Evolutionary conservation across 2,888 invertebrate genomes (phyloP), one percentile per base, ranked within the genome.

Genomic region (Slavum lentiscoides): DNA sequence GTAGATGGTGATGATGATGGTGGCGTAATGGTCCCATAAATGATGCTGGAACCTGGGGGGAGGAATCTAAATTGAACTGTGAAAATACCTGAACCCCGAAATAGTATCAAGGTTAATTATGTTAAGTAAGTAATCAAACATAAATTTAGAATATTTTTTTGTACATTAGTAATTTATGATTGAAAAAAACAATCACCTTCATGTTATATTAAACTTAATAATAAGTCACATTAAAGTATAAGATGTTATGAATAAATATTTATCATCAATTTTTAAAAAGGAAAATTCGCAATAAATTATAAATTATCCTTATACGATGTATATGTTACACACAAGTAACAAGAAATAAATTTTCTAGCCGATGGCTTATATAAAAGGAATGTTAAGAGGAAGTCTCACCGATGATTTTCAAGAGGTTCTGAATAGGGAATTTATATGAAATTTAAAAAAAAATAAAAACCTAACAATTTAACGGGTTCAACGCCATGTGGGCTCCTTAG

Each of bases 61-160:
- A 80, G 64, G 62, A 64, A 70, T 70, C 77, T 80, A 80, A 80
- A 80, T 70, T 80, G 77, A 70, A 80, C 70, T 80, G 77, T 80
- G 77, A 64, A 80, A 80, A 80, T 55, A 80, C 70, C 77, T 80
- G 62, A 70, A 80, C 70, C 77, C 77, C 77, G 70, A 69, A 77
- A 70, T 62, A 64, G 70, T 77, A 19, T 49, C 62, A 61, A 64
- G 55, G 69, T 80, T 69, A 80, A 58, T 70, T 17, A 70, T 70
- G 62, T 80, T 80, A 70, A 58, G 8, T 70, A 55, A 49, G 39
- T 53, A 13, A 58, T 66, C 6, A 23, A 59, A 30, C 30, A 30
- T 30, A 30, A 43, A 61, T 72, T 59, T 15, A 43, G 43, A 13
- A 59, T 75, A 67, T 43, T 67, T 58, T n/a, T 59, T 17, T 43